A percentile compares a stretch with the other conserved stretches of the same genome.
phyloP scores from a whole-genome alignment of 2,113 vertebrate species.

The Catharus fuscescens region DNA sequence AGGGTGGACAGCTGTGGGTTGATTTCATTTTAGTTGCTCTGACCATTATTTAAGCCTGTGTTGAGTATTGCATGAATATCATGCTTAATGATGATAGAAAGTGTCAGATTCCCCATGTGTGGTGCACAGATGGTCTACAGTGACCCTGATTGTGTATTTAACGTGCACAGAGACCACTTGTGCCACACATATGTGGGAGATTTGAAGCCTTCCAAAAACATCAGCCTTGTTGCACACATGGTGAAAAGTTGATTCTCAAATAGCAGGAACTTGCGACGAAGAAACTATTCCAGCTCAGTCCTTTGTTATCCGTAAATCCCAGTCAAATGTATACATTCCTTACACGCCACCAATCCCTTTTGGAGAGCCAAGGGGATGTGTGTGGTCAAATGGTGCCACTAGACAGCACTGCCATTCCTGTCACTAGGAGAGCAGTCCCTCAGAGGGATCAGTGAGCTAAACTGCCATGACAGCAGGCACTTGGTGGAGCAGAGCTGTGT shows the following conservation, averaged over 20 bases:
- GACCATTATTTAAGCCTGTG: not conserved
- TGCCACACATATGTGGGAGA: not conserved
- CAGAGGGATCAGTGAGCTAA: not conserved
- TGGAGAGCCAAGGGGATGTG: not conserved
- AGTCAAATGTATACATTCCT: conserved; percentile 50
- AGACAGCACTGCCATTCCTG: not conserved
- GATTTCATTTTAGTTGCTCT: not conserved
- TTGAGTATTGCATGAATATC: not conserved
- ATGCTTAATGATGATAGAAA: not conserved
- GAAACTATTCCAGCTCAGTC: not conserved
- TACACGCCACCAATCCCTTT: not conserved
- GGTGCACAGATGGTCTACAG: conserved; percentile 43
- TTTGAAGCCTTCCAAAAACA: conserved; percentile 26
- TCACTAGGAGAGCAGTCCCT: not conserved
- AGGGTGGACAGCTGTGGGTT: not conserved
- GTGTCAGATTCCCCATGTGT: conserved; percentile 8
- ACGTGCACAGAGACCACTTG: not conserved
- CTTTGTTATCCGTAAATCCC: conserved; percentile 25
- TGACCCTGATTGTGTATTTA: not conserved
- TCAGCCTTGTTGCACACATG: not conserved
- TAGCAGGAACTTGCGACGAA: not conserved
- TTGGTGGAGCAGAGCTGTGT: not conserved
- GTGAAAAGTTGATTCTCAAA: conserved; percentile 21
- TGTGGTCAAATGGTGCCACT: not conserved
- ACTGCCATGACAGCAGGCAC: not conserved